A percentile compares a stretch with the other conserved stretches of the same genome.
Evolutionary conservation across 2,888 invertebrate species (phyloP).

Genomic region (Rhamphomyia laevipes): DNA sequence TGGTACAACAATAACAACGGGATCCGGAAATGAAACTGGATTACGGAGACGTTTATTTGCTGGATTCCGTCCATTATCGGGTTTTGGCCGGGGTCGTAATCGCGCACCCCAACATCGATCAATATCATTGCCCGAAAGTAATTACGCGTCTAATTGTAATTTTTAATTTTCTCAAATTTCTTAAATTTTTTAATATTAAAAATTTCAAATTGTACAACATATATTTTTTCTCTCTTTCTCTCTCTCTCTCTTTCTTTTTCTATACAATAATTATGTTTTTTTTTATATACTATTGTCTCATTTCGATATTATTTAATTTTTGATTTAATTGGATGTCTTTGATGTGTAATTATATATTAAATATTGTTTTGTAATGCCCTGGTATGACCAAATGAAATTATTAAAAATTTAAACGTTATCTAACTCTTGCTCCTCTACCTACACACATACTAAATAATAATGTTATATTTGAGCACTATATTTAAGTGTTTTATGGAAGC

Average conservation of each 20-base stretch:
- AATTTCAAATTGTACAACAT: too few relatives aligned
- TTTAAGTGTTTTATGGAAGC: too few relatives aligned
- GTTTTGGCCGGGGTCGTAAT: conserved; percentile 57
- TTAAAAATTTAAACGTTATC: too few relatives aligned
- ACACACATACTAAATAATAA: too few relatives aligned
- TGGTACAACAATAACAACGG: conserved; percentile 33
- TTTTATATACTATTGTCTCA: not conserved
- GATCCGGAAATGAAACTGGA: conserved; percentile 36
- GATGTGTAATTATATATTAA: too few relatives aligned
- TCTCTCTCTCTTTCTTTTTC: conserved; percentile 9
- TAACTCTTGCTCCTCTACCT: too few relatives aligned
- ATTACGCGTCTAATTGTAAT: conserved; percentile 28
- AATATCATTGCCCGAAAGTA: conserved; percentile 81
- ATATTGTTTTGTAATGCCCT: too few relatives aligned
- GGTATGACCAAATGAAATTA: too few relatives aligned
- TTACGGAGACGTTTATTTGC: conserved; percentile 66
- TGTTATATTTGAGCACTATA: too few relatives aligned
- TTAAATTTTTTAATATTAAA: conserved; percentile 22
- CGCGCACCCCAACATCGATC: conserved; percentile 67
- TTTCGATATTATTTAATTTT: too few relatives aligned
- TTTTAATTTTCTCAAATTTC: conserved; percentile 17
- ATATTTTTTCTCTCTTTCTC: conserved; percentile 17
- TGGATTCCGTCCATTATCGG: conserved; percentile 68
- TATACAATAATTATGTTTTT: not conserved
- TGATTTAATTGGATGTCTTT: too few relatives aligned